These are phyloP conservation scores for Noctilio leporinus DNA, from an alignment of 2,113 vertebrate species.

Conservation along the genomic window DNA sequence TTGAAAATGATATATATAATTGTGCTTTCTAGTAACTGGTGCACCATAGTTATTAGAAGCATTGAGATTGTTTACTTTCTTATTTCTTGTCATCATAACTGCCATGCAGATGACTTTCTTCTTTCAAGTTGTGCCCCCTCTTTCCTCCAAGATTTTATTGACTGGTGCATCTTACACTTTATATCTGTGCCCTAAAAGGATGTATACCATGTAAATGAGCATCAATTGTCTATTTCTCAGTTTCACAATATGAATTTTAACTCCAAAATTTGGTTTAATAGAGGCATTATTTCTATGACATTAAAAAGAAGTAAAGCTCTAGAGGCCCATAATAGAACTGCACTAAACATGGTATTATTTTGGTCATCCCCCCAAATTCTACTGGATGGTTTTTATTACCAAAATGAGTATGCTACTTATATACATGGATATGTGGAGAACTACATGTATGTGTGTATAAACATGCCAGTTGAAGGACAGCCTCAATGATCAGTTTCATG, in stretches of 20 bases:
- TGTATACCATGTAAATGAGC: background rate
- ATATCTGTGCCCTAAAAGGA: background rate
- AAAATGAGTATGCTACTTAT: background rate
- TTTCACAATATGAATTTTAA: background rate
- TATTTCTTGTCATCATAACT: background rate
- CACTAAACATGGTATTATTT: background rate
- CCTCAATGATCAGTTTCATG: background rate
- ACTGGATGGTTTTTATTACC: background rate
- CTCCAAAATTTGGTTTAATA: background rate
- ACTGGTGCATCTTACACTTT: background rate
- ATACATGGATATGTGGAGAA: background rate
- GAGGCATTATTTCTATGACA: background rate
- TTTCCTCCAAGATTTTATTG: background rate
- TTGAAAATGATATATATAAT: background rate
- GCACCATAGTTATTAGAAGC: background rate
- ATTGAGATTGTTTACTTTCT: background rate
- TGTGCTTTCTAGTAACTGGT: background rate
- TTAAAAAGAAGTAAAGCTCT: background rate
- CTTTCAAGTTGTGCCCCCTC: background rate
- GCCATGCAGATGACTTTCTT: background rate
- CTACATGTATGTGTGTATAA: background rate
- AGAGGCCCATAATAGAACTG: background rate
- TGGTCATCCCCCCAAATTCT: background rate
- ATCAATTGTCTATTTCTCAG: background rate
- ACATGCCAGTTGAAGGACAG: background rate